Evolutionary conservation across 2,113 vertebrate genomes (phyloP), one percentile per base, ranked within the genome.

Genomic region (Peromyscus californicus): DNA sequence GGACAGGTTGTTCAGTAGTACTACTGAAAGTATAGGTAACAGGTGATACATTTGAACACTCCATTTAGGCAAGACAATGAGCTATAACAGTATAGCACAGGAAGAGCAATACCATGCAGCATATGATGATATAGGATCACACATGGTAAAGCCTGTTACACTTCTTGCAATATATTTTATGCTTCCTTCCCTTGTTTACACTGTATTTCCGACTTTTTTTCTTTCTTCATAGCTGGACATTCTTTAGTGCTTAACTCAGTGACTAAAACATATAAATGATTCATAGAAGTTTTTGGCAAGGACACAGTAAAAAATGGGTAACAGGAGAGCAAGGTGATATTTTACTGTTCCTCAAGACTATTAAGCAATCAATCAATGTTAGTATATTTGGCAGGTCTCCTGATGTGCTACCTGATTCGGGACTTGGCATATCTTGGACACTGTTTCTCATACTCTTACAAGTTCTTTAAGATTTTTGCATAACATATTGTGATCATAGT

Each of bases 271-370:
- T 33, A 63, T n/a, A 13, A 19, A 54, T 92, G 51, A 39, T 93
- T 89, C 74, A 80, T 21, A 86, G 57, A 51, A 63, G 9, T 42
- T 93, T 93, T 69, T 91, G 16, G 11, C 36, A 24, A 39, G 54
- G 45, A 42, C 42, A 87, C 0, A 65, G 9, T 84, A 54, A 57
- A 89, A 6, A 59, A 54, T 91, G 11, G 1, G 0, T 91, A 89
- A 75, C 29, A 65, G 3, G 21, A 90, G 16, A 90, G 1, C 59
- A 80, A 91, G 74, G 39, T 67, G 29, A 72, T 70, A 59, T 90
- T 59, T 59, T 78, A 59, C 12, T 95, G 19, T 39, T 95, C 33
- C 45, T 95, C 63, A 85, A 84, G 93, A 93, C 19, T 89, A 15
- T 26, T 91, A 42, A 69, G 57, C 15, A 89, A 16, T 89, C 8